Conservation (phyloP, 1,140 invertebrate genomes). For the Dreissena rostriformis region DNA sequence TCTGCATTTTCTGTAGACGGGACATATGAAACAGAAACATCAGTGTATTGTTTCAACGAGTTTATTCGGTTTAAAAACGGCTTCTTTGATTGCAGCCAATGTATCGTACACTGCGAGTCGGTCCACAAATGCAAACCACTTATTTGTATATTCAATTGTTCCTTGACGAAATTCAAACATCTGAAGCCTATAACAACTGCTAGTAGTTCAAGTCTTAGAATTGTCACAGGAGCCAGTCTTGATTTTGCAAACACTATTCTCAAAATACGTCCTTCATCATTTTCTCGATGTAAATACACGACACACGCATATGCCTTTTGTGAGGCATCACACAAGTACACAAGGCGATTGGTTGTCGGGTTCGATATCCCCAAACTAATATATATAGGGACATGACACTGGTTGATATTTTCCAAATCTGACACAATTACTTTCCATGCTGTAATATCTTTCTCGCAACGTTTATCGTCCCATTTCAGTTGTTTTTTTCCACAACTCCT, state of each 20-base stretch:
- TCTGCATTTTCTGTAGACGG: constrained; percentile 5
- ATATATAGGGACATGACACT: background rate
- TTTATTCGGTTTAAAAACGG: background rate
- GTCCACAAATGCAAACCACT: background rate
- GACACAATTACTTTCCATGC: background rate
- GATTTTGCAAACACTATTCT: constrained; percentile 9
- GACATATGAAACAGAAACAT: background rate
- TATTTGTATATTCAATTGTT: background rate
- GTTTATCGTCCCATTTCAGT: constrained; percentile 35
- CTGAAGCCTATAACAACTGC: background rate
- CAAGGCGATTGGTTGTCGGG: background rate
- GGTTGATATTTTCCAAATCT: background rate
- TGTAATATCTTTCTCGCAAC: background rate
- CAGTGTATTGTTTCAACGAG: background rate
- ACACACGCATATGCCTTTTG: background rate
- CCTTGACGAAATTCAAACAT: constrained; percentile 15
- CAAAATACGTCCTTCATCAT: background rate
- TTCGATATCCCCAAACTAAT: background rate
- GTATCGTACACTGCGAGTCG: constrained; percentile 14
- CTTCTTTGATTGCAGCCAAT: constrained; percentile 9
- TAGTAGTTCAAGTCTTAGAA: constrained; percentile 12
- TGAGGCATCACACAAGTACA: constrained; percentile 33
- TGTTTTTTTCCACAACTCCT: constrained; percentile 38
- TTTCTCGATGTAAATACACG: constrained; percentile 1
- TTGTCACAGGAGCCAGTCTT: background rate